A percentile compares a stretch with the other conserved stretches of the same genome.
phyloP scores from a whole-genome alignment of 2,113 vertebrate genomes.

The Odobenus rosmarus region DNA sequence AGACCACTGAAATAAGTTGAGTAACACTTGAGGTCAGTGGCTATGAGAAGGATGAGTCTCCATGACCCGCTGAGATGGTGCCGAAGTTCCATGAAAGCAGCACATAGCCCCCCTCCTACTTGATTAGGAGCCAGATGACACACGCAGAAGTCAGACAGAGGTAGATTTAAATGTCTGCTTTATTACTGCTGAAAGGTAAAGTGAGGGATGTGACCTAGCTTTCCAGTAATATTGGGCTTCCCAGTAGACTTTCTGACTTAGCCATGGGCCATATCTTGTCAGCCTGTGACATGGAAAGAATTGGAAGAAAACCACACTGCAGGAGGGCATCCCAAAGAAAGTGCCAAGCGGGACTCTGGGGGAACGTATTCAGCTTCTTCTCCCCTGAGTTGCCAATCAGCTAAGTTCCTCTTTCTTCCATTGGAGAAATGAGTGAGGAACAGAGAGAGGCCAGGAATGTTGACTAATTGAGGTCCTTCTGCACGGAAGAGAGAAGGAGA shows the following conservation, averaged over 20 bases:
- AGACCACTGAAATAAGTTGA: not conserved
- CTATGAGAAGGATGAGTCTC: not conserved
- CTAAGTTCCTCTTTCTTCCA: not conserved
- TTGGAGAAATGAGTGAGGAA: not conserved
- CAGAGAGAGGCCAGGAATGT: not conserved
- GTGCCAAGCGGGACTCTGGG: not conserved
- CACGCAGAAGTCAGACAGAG: not conserved
- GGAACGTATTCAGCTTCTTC: not conserved
- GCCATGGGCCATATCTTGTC: not conserved
- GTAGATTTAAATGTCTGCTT: not conserved
- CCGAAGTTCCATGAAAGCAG: not conserved
- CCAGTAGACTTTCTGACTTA: not conserved
- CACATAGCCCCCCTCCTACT: too few relatives aligned
- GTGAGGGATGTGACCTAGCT: not conserved
- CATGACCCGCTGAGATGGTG: not conserved
- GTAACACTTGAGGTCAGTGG: not conserved
- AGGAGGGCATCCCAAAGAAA: not conserved
- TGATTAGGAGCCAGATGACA: not conserved
- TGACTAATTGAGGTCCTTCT: not conserved
- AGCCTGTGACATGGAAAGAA: not conserved
- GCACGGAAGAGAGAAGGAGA: not conserved
- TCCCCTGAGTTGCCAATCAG: not conserved
- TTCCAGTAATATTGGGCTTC: not conserved
- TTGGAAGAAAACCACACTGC: not conserved
- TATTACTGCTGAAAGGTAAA: not conserved